Evolutionary conservation across 2,113 vertebrate species (phyloP).

Genomic region (Galbula dea): DNA sequence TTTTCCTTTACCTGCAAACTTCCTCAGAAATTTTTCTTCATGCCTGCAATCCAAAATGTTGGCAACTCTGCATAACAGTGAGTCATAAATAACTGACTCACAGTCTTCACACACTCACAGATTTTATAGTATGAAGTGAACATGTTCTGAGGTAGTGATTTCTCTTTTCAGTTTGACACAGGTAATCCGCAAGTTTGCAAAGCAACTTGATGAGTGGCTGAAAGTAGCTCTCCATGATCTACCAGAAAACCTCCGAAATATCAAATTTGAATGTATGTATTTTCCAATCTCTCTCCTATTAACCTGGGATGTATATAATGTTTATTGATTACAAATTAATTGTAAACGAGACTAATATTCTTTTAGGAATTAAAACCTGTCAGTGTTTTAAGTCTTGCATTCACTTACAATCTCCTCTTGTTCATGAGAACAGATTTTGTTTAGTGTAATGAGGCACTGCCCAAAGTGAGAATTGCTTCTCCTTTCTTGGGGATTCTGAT

Average conservation of each 20-base stretch:
- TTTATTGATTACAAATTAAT: not conserved
- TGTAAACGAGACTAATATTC: constrained; percentile 2
- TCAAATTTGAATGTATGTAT: constrained; percentile 94
- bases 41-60: not conserved
- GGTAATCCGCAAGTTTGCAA: constrained; percentile 98
- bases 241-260: constrained; percentile 95
- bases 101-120: not conserved
- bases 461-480: not conserved
- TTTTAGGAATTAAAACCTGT: not conserved
- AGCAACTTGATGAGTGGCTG: constrained; percentile 97
- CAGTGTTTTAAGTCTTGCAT: not conserved
- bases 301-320: not conserved
- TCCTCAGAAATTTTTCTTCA: not conserved
- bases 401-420: not conserved
- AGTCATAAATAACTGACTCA: not conserved
- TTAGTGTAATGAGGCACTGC: not conserved
- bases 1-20: not conserved
- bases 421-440: not conserved
- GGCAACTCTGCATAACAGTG: not conserved
- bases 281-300: not conserved
- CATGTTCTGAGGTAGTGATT: not conserved
- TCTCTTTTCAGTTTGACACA: constrained; percentile 87
- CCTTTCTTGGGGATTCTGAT: not conserved
- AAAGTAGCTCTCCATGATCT: constrained; percentile 96
- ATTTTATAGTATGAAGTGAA: not conserved